Base-by-base conservation (phyloP, 2,888 invertebrate species). In the Hartigia nigra region DNA sequence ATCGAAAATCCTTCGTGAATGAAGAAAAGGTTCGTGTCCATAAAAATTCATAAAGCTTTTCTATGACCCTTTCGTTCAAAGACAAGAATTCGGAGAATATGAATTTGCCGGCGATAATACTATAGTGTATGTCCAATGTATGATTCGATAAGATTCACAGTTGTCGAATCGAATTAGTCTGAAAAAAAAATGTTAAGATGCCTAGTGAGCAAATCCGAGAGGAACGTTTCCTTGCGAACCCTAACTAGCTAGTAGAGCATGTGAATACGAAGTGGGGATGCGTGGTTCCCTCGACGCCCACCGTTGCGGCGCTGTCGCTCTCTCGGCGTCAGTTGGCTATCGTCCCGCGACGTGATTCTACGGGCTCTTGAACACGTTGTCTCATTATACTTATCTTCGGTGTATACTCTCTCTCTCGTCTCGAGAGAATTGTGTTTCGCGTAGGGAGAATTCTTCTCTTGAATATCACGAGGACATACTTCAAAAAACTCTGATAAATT, bases 241-340 rank as follows among this genome's bases (percentile, higher is more conserved):
- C 23, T 55, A 55, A 55, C 55, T 55, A 55, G 55, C 55, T 55
- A 55, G 55, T 55, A 9, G 55, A 55, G 55, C 23, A 55, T 55
- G 55, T 23, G 55, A 55, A 55, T 23, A 55, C 55, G 23, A 55
- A 23, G 75, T 75, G 79, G 74, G 76, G 77, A 74, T 37, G 77
- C n/a, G 81, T 87, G 88, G 88, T 90, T 88, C 88, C 78, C 76
- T 78, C 82, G 84, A 83, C 84, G 84, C 76, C 89, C 89, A 87
- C 82, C 84, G 84, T 80, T 80, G 85, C 85, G 88, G 86, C 86
- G 87, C 89, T 89, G 89, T 87, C 85, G 84, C 83, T 85, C 84
- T 84, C 85, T 84, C 85, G 82, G 84, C 87, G 86, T 86, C 90
- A 90, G 90, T 90, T 86, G 85, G 87, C 88, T 87, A 88, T 87